Conservation (phyloP, 2,797 vertebrate species). For the Esox masquinongy region DNA sequence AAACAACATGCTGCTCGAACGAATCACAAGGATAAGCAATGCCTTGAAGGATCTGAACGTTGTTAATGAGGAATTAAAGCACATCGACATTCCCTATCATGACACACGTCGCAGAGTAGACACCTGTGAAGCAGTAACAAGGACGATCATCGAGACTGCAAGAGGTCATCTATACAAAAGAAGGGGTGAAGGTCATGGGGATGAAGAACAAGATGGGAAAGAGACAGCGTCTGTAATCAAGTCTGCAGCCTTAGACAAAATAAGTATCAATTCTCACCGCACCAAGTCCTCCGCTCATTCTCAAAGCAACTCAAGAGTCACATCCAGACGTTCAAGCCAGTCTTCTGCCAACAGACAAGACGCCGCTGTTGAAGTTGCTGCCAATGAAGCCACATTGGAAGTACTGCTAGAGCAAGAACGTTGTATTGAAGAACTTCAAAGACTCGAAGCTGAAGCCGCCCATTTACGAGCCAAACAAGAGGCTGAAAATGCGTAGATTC, state of each 20-base stretch:
- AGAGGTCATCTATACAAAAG: neutral
- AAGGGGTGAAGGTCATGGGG: too few species aligned
- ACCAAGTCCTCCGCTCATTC: too few species aligned
- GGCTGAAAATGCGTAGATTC: conserved; percentile 23
- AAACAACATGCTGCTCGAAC: conserved; percentile 10
- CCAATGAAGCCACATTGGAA: conserved; percentile 25
- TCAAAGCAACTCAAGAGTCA: neutral
- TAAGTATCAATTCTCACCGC: neutral
- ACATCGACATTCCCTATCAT: conserved; percentile 13
- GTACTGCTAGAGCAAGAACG: conserved; percentile 26
- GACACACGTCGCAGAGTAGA: conserved; percentile 15
- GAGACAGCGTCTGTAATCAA: neutral
- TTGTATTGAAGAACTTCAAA: conserved; percentile 17
- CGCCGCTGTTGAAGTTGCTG: too few species aligned
- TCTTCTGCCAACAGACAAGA: conserved; percentile 14
- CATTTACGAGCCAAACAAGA: conserved; percentile 1
- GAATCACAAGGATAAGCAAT: neutral
- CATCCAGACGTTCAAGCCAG: conserved; percentile 9
- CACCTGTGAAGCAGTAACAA: conserved; percentile 7
- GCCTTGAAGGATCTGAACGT: neutral
- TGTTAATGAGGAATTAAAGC: conserved; percentile 24
- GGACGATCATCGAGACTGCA: neutral
- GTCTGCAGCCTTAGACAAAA: neutral
- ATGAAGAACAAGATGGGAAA: too few species aligned
- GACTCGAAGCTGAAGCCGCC: conserved; percentile 7